Percentiles rank a stretch among this genome's conserved stretches.
These are phyloP conservation scores for Stomatorhinus ivindoensis DNA, from an alignment of 2,113 vertebrate species.

Conservation along the genomic window DNA sequence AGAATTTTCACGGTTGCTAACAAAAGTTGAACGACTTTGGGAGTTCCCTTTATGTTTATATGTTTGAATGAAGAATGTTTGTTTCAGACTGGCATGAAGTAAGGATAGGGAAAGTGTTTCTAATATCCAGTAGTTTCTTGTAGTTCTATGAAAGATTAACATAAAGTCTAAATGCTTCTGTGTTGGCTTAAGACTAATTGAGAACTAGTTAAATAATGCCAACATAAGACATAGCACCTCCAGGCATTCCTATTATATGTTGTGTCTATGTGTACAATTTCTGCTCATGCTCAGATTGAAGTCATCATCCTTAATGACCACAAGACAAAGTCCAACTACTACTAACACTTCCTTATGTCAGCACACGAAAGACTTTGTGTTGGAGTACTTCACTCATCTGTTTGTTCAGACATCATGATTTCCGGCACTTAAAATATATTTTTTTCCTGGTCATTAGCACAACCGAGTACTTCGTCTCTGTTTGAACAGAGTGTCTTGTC, in stretches of 20 bases:
- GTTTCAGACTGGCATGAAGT: neutral
- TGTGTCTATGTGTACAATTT: neutral
- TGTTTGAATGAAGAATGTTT: neutral
- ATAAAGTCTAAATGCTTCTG: neutral
- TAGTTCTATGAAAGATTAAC: neutral
- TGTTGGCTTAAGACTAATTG: neutral
- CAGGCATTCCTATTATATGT: neutral
- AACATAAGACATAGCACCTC: neutral
- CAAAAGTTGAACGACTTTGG: neutral
- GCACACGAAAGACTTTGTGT: neutral
- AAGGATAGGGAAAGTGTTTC: neutral
- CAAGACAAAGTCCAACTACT: neutral
- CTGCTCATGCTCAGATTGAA: neutral
- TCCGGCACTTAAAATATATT: neutral
- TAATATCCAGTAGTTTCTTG: neutral
- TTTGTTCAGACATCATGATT: neutral
- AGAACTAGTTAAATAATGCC: neutral
- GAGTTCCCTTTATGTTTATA: neutral
- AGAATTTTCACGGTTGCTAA: neutral
- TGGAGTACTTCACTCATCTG: neutral
- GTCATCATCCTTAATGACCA: neutral
- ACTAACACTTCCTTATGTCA: neutral
- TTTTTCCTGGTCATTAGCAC: neutral
- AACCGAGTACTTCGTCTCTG: neutral
- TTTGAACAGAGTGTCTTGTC: neutral